Percentiles rank a stretch among this genome's conserved stretches.
Conservation (phyloP, 2,797 vertebrate species). For the Gouania willdenowi region DNA sequence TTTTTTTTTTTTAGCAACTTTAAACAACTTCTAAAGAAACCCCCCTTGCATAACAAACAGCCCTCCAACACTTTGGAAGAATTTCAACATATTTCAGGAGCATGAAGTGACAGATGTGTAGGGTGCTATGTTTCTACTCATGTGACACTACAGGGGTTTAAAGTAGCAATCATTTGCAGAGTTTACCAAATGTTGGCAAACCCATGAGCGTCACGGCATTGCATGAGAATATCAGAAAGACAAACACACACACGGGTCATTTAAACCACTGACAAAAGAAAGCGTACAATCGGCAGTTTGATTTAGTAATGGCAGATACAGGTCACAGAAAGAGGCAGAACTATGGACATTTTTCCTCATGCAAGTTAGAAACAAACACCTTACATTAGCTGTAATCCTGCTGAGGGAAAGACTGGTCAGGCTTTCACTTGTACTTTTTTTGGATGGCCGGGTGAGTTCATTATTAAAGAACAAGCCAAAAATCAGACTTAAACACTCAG, state of each 20-base stretch:
- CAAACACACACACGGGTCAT: conserved; percentile 52
- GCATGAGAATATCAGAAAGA: conserved; percentile 62
- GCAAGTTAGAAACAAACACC: conserved; percentile 65
- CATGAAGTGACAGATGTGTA: conserved; percentile 31
- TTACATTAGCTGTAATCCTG: conserved; percentile 29
- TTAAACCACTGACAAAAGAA: conserved; percentile 54
- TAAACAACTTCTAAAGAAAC: conserved; percentile 48
- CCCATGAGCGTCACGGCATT: conserved; percentile 58
- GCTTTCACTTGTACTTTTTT: conserved; percentile 21
- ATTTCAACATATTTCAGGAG: conserved; percentile 43
- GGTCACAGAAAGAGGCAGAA: conserved; percentile 58
- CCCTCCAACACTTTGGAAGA: conserved; percentile 31
- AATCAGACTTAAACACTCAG: conserved; percentile 18
- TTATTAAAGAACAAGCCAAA: conserved; percentile 12
- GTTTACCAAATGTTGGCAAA: conserved; percentile 55
- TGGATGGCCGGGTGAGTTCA: conserved; percentile 7
- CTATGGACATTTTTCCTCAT: conserved; percentile 67
- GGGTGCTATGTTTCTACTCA: conserved; percentile 37
- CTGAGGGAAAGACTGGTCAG: conserved; percentile 21
- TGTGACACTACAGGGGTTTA: conserved; percentile 39
- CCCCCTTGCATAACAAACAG: conserved; percentile 22
- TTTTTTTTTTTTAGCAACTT: conserved; percentile 34
- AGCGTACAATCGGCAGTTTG: conserved; percentile 72
- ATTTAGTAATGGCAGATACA: conserved; percentile 65
- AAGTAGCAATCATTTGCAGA: conserved; percentile 43